Percentiles rank a stretch among this genome's conserved stretches.
These are phyloP conservation scores for Zootermopsis nevadensis DNA, from an alignment of 2,888 invertebrate genomes.

Conservation along the genomic window DNA sequence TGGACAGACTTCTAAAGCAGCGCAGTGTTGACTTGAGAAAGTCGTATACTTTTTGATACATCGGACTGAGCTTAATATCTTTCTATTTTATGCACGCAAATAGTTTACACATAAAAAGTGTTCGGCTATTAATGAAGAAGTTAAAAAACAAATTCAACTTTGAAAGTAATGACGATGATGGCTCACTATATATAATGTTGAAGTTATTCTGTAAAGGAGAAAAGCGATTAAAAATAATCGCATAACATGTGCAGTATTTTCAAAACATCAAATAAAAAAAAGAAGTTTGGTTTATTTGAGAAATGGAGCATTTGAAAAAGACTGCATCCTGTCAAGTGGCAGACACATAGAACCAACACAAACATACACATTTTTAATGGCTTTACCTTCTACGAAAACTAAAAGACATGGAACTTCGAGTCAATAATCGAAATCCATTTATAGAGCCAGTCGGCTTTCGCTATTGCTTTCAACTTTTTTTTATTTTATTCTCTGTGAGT, in stretches of 20 bases:
- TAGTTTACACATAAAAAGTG: conserved; percentile 23
- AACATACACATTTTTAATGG: conserved; percentile 41
- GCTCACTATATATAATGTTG: neutral
- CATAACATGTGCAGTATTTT: conserved; percentile 39
- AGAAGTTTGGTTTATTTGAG: conserved; percentile 38
- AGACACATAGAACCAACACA: conserved; percentile 26
- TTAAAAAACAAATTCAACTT: conserved; percentile 8
- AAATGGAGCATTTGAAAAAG: conserved; percentile 29
- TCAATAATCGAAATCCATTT: conserved; percentile 42
- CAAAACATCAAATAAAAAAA: conserved; percentile 37
- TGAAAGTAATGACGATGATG: conserved; percentile 22
- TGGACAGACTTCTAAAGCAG: neutral
- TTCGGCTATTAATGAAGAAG: neutral
- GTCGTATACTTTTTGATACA: neutral
- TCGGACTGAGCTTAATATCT: neutral
- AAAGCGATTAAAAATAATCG: conserved; percentile 37
- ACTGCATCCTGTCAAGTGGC: conserved; percentile 40
- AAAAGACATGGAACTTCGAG: conserved; percentile 23
- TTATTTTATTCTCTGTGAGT: neutral
- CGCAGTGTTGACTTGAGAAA: neutral
- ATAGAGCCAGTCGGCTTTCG: conserved; percentile 25
- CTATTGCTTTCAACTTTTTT: neutral
- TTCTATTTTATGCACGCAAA: conserved; percentile 15
- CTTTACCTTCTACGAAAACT: conserved; percentile 28
- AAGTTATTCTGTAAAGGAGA: neutral